phyloP scores from a whole-genome alignment of 2,797 vertebrate species.

The Sandelia bainsii region DNA sequence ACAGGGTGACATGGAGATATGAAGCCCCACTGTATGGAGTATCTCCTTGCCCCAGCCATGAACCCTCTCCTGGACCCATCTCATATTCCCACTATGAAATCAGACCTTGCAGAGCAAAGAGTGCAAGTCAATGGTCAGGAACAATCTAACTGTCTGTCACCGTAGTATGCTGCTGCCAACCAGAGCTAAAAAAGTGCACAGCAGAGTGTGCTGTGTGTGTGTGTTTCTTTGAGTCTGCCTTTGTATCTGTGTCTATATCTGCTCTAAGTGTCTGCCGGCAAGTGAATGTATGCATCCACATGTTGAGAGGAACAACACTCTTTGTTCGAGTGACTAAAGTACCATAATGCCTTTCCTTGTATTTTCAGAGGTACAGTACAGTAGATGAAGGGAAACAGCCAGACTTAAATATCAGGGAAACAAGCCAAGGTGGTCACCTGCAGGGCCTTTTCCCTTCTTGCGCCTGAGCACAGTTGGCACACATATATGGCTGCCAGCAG shows the following conservation, averaged over 20 bases:
- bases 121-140: constrained; percentile 84
- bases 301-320: constrained; percentile 42
- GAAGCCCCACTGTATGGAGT: constrained; percentile 78
- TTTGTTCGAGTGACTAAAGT: constrained; percentile 40
- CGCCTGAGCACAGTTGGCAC: constrained; percentile 71
- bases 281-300: constrained; percentile 39
- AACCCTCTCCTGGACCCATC: constrained; percentile 79
- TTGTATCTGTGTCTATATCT: constrained; percentile 64
- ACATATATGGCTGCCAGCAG: constrained; percentile 58
- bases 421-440: constrained; percentile 70
- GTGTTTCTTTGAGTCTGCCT: constrained; percentile 43
- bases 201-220: constrained; percentile 53
- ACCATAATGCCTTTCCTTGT: constrained; percentile 56
- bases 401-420: constrained; percentile 58
- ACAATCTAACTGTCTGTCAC: constrained; percentile 87
- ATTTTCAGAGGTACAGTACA: constrained; percentile 29
- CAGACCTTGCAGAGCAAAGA: constrained; percentile 81
- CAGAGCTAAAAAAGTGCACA: constrained; percentile 63
- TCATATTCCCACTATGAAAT: constrained; percentile 86
- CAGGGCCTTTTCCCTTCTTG: constrained; percentile 43
- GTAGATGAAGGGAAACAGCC: constrained; percentile 41
- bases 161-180: constrained; percentile 69
- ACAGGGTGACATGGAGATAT: constrained; percentile 81
- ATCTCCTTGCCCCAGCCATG: constrained; percentile 82
- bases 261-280: constrained; percentile 53